Base-by-base conservation (phyloP, 2,113 vertebrate species). In the Nothoprocta pentlandii region DNA sequence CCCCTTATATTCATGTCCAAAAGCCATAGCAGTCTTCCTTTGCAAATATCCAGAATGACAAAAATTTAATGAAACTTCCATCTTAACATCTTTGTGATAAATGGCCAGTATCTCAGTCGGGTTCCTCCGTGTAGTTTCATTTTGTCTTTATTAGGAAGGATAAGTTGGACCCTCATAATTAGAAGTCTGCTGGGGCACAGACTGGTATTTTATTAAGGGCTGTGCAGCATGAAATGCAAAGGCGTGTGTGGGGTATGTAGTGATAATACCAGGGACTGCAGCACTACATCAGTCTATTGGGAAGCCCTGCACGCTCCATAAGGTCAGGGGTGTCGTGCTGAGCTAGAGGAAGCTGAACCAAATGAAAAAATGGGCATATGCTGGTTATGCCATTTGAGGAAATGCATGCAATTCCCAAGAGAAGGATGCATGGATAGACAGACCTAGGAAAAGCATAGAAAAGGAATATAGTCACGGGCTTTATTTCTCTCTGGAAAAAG, bases 11-110 rank as follows among this genome's bases (percentile, higher is more conserved):
- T 76, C 9, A 2, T 14, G 36, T 81, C 21, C 46, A 80, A 63
- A 77, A 87, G 36, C 17, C 46, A 22, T 41, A 62, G 46, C 15
- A 16, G 22, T 4, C 1, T 4, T 54, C 25, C 26, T 70, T 69
- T 89, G 54, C 36, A 91, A 91, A 63, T 22, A 63, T 36, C 12
- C 78, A 77, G 63, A 54, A 22, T n/a, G 73, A 66, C 61, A 66
- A 89, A 80, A 71, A 89, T 89, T 74, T 54, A 74, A 70, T 39
- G 88, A 77, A 73, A 87, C 49, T 69, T 87, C 64, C 28, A 32
- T 56, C 95, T 96, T 94, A 92, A 87, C n/a, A 59, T 62, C 41
- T 85, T 69, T 20, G 13, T 93, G 79, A 93, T 91, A 91, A 89
- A 92, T 83, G 74, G 34, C 30, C 12, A 16, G 30, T 62, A 89